These are phyloP conservation scores for Hippocampus guttulatus DNA, from an alignment of 2,113 vertebrate genomes.

Conservation along the genomic window DNA sequence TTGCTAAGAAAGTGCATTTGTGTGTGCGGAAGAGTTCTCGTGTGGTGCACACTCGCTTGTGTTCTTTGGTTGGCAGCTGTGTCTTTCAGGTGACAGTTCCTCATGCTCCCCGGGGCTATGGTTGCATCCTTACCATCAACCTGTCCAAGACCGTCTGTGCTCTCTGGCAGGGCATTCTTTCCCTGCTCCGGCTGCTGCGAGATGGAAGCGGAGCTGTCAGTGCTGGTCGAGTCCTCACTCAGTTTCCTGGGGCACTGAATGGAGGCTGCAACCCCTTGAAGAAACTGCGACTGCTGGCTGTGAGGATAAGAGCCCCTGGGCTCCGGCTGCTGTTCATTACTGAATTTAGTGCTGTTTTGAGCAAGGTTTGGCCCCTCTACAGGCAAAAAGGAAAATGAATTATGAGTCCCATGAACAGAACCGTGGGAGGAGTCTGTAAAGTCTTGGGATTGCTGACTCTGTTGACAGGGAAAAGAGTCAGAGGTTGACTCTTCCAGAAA, in stretches of 20 bases:
- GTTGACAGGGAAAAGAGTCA: slow-evolving; percentile 71
- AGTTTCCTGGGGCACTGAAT: slow-evolving; percentile 74
- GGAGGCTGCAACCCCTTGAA: slow-evolving; percentile 65
- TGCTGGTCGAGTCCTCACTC: slow-evolving; percentile 69
- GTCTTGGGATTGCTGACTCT: slow-evolving; percentile 66
- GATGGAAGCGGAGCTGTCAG: slow-evolving; percentile 71
- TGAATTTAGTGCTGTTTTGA: slow-evolving; percentile 64
- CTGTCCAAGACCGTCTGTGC: slow-evolving; percentile 72
- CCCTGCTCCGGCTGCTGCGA: slow-evolving; percentile 77
- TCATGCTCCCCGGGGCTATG: slow-evolving; percentile 70
- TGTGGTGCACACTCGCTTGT: slow-evolving; percentile 75
- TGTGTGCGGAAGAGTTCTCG: slow-evolving; percentile 78
- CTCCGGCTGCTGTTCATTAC: slow-evolving; percentile 68
- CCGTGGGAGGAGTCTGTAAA: slow-evolving; percentile 66
- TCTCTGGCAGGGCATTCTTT: slow-evolving; percentile 78
- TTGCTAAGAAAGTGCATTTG: slow-evolving; percentile 85
- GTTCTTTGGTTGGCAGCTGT: slow-evolving; percentile 71
- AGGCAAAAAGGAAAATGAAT: slow-evolving; percentile 73
- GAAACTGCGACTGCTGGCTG: slow-evolving; percentile 66
- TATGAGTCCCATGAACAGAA: slow-evolving; percentile 69
- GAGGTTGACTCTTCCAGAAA: slow-evolving; percentile 72
- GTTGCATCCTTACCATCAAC: slow-evolving; percentile 70
- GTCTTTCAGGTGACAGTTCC: slow-evolving; percentile 70
- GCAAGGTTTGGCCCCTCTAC: slow-evolving; percentile 72
- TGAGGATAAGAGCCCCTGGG: slow-evolving; percentile 68